These are phyloP conservation scores for Bombus breviceps DNA, from an alignment of 1,140 invertebrate species.

Conservation along the genomic window DNA sequence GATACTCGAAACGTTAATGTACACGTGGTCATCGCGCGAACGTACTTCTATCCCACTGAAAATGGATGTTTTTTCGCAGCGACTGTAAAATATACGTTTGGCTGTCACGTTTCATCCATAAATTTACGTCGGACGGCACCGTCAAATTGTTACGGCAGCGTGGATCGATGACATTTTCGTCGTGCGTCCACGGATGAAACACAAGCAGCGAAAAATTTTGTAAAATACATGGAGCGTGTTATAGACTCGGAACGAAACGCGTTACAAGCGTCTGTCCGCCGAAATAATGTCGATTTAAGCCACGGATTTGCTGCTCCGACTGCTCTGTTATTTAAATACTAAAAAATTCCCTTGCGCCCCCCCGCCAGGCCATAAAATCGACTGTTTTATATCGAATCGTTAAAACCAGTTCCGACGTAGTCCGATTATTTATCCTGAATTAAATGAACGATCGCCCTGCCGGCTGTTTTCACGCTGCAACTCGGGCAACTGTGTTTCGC, in stretches of 20 bases:
- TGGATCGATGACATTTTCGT: not conserved
- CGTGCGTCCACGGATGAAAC: not conserved
- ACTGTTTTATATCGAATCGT: constrained; percentile 25
- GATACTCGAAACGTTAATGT: not conserved
- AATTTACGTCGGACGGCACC: not conserved
- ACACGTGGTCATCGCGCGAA: too few species aligned
- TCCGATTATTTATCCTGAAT: constrained; percentile 42
- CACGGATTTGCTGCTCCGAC: not conserved
- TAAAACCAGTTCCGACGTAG: not conserved
- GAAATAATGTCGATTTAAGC: constrained; percentile 34
- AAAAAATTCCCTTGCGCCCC: not conserved
- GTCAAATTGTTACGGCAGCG: constrained; percentile 27
- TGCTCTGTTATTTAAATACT: constrained; percentile 23
- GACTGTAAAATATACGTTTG: constrained; percentile 26
- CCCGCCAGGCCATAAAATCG: not conserved
- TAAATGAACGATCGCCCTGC: constrained; percentile 20
- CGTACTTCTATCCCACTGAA: not conserved
- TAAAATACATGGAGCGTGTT: constrained; percentile 27
- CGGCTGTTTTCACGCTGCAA: constrained; percentile 1
- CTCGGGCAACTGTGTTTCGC: not conserved
- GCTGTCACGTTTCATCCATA: constrained; percentile 23
- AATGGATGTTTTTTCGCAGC: not conserved
- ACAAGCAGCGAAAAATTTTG: not conserved
- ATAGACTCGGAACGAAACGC: not conserved
- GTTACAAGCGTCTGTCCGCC: not conserved